These are phyloP conservation scores for Darevskia nairensis DNA, from an alignment of 2,797 vertebrate species.

Conservation along the genomic window DNA sequence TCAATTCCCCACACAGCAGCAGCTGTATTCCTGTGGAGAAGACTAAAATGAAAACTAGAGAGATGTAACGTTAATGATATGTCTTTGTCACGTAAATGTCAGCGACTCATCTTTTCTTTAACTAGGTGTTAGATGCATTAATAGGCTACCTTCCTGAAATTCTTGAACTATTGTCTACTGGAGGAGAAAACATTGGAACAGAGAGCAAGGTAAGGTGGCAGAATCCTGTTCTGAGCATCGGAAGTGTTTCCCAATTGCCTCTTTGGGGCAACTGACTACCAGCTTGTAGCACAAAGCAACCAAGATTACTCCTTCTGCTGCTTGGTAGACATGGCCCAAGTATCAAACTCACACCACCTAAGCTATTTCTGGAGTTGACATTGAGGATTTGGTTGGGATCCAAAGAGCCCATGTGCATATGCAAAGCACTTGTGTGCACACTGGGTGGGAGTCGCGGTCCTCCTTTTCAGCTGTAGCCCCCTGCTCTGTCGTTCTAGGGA, in stretches of 20 bases:
- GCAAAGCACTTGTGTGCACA: background rate
- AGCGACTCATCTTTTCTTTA: constrained; percentile 64
- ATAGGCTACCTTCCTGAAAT: constrained; percentile 92
- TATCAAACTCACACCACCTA: background rate
- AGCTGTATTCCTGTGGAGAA: background rate
- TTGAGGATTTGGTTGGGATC: background rate
- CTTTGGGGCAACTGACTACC: background rate
- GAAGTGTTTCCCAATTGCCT: background rate
- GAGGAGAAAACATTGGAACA: constrained; percentile 84
- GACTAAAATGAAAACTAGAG: background rate
- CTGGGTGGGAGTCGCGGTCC: background rate
- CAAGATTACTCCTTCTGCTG: background rate
- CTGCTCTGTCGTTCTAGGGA: background rate
- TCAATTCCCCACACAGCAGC: background rate
- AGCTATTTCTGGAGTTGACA: background rate
- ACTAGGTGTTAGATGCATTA: constrained; percentile 91
- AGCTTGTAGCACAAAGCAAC: background rate
- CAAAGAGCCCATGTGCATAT: background rate
- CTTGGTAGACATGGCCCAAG: background rate
- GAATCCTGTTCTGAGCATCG: background rate
- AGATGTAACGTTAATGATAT: background rate
- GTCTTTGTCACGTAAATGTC: background rate
- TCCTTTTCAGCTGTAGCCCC: background rate
- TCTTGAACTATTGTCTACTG: constrained; percentile 86
- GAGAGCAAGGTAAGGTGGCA: constrained; percentile 85